Percentiles rank a stretch among this genome's conserved stretches.
phyloP scores from a whole-genome alignment of 2,888 invertebrate genomes.

The Agriotes lineatus region DNA sequence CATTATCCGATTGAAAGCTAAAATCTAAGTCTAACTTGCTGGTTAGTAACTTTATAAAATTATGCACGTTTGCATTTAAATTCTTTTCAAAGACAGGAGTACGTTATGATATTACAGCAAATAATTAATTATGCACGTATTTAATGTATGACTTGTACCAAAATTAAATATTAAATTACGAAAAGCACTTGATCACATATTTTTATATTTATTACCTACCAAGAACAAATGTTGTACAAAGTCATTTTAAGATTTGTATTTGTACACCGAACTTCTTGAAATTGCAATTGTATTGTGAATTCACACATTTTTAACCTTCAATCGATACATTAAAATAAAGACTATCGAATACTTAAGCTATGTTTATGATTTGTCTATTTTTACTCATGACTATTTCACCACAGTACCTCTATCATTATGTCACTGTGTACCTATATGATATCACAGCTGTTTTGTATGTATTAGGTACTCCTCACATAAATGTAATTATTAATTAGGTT shows the following conservation, averaged over 20 bases:
- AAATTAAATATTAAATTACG: constrained; percentile 37
- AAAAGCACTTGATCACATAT: constrained; percentile 43
- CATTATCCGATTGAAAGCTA: constrained; percentile 15
- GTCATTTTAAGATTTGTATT: constrained; percentile 15
- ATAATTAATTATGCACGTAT: constrained; percentile 34
- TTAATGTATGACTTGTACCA: constrained; percentile 36
- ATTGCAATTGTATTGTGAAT: constrained; percentile 33
- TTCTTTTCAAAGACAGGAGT: constrained; percentile 13
- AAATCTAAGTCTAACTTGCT: constrained; percentile 31
- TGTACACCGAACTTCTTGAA: constrained; percentile 28
- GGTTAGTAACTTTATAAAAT: constrained; percentile 26
- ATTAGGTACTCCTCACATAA: no score
- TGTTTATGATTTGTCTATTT: not conserved
- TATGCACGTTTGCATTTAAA: constrained; percentile 15
- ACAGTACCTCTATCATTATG: no score
- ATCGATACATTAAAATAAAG: constrained; percentile 45
- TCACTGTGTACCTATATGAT: no score
- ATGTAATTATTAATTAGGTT: no score
- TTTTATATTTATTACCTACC: constrained; percentile 40
- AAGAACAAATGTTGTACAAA: constrained; percentile 20
- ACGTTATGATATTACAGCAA: constrained; percentile 17
- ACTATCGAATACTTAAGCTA: not conserved
- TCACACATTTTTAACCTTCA: constrained; percentile 39
- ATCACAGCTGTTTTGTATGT: no score
- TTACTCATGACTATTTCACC: no score